phyloP scores from a whole-genome alignment of 53 echinoderm and acorn worm species.

The Antedon mediterranea region DNA sequence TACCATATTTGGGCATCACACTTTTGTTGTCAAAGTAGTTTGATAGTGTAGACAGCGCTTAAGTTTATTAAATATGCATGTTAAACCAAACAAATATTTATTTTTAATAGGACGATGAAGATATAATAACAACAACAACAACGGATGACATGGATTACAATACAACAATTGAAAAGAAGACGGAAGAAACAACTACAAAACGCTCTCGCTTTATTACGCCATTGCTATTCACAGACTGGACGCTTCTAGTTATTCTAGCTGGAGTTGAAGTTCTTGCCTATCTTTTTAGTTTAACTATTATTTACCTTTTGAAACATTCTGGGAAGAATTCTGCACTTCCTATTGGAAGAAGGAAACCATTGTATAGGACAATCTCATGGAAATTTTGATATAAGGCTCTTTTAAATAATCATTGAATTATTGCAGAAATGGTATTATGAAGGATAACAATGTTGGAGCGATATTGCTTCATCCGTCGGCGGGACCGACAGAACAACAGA shows the following conservation, averaged over 20 bases:
- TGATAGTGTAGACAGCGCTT: too few relatives aligned
- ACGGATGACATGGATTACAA: neutral
- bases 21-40: too few relatives aligned
- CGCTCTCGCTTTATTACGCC: neutral
- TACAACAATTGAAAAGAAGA: too few relatives aligned
- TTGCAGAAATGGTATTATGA: too few relatives aligned
- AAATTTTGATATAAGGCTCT: neutral
- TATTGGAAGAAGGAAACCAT: neutral
- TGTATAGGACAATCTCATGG: neutral
- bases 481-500: too few relatives aligned
- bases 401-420: too few relatives aligned
- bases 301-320: neutral
- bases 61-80: too few relatives aligned
- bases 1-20: too few relatives aligned
- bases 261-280: slow-evolving; percentile 29
- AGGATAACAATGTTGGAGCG: too few relatives aligned
- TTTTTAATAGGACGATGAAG: neutral
- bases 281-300: neutral
- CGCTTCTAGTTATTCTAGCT: slow-evolving; percentile 14
- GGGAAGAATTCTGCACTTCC: neutral
- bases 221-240: slow-evolving; percentile 24
- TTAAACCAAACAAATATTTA: too few relatives aligned
- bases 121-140: neutral
- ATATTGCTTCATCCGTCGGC: too few relatives aligned
- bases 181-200: neutral